These are phyloP conservation scores for Agonopterix arenella DNA, from an alignment of 2,888 invertebrate species.

Conservation along the genomic window DNA sequence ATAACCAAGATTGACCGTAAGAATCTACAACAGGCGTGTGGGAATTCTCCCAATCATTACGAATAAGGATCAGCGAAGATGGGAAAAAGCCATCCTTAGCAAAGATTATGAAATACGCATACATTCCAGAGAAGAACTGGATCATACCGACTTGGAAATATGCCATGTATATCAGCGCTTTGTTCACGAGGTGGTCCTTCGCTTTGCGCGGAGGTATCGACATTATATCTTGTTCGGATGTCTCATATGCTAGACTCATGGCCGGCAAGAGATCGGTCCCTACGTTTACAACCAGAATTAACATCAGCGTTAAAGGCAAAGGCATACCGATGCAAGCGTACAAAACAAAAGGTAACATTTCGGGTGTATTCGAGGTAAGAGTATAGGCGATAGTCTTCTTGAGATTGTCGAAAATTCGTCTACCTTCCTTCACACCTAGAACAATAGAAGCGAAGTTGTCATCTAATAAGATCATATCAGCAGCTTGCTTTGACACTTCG, in stretches of 20 bases:
- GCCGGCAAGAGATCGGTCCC: constrained; percentile 88
- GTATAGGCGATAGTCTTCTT: constrained; percentile 93
- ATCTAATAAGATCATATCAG: constrained; percentile 93
- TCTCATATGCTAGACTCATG: constrained; percentile 87
- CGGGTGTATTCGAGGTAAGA: constrained; percentile 89
- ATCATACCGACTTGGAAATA: constrained; percentile 93
- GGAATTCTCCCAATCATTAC: constrained; percentile 83
- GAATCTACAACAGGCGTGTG: constrained; percentile 81
- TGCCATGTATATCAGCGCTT: constrained; percentile 84
- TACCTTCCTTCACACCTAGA: constrained; percentile 88
- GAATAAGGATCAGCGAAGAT: constrained; percentile 79
- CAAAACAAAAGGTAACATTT: constrained; percentile 88
- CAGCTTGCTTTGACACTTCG: constrained; percentile 91
- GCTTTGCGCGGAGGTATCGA: constrained; percentile 73
- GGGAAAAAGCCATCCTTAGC: constrained; percentile 88
- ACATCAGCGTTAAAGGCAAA: constrained; percentile 78
- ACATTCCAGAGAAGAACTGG: constrained; percentile 88
- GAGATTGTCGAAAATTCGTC: constrained; percentile 89
- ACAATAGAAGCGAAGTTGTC: constrained; percentile 94
- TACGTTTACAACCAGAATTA: constrained; percentile 84
- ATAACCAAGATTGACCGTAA: constrained; percentile 86
- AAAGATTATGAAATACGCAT: constrained; percentile 87
- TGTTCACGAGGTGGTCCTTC: constrained; percentile 72
- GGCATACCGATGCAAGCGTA: constrained; percentile 86
- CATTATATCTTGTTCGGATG: constrained; percentile 87